Percentiles rank a stretch among this genome's conserved stretches.
These are phyloP conservation scores for Aegithalos caudatus DNA, from an alignment of 2,113 vertebrate genomes.

Conservation along the genomic window DNA sequence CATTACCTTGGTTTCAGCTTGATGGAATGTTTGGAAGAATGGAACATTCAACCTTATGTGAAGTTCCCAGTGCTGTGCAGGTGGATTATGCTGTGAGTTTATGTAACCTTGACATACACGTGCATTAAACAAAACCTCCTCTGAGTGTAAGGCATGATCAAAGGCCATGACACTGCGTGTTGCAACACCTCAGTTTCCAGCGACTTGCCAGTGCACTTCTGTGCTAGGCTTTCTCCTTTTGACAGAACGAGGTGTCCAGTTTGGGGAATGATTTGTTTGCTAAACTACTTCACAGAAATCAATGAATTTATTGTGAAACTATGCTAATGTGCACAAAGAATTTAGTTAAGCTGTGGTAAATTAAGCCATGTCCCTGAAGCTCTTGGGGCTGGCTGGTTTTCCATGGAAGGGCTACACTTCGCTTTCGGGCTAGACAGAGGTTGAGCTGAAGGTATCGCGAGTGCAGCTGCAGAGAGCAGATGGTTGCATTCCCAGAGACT, in stretches of 20 bases:
- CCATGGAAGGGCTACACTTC: accelerated
- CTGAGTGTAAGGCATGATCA: accelerated
- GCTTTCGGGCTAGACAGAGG: neutral
- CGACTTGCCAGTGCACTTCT: neutral
- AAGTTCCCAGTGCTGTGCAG: neutral
- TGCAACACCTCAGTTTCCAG: neutral
- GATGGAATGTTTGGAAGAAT: neutral
- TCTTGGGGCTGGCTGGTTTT: neutral
- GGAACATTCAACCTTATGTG: neutral
- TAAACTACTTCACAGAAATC: neutral
- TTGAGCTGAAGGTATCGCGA: neutral
- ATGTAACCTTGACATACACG: neutral
- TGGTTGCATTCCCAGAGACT: neutral
- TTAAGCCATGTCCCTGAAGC: neutral
- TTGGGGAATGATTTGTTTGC: neutral
- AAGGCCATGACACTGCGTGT: accelerated
- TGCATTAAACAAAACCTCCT: neutral
- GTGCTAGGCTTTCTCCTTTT: neutral
- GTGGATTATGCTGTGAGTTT: neutral
- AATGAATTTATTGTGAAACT: neutral
- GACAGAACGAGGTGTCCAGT: neutral
- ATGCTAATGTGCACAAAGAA: neutral
- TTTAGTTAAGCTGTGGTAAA: neutral
- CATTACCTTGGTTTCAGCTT: neutral
- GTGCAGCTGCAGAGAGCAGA: neutral